phyloP scores from a whole-genome alignment of 2,797 vertebrate species.

The Fundulus diaphanus region DNA sequence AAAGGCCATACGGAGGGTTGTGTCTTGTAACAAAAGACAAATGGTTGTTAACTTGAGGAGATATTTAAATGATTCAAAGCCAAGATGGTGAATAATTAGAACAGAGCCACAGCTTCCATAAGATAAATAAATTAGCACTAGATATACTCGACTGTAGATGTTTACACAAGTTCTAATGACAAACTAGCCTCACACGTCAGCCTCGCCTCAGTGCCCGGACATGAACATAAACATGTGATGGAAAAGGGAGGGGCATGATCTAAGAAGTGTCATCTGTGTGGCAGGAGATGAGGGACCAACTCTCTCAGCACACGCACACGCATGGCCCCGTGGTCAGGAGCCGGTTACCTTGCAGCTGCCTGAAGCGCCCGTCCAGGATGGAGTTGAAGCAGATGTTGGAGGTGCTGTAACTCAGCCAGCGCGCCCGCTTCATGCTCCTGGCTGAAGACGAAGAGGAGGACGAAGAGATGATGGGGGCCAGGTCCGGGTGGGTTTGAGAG shows the following conservation, averaged over 20 bases:
- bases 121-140: slow-evolving; percentile 67
- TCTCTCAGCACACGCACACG: slow-evolving; percentile 15
- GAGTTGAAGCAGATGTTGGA: slow-evolving; percentile 85
- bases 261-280: slow-evolving; percentile 9
- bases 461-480: slow-evolving; percentile 43
- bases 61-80: slow-evolving; percentile 72
- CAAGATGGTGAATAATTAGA: slow-evolving; percentile 73
- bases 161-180: slow-evolving; percentile 14
- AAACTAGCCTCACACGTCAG: slow-evolving; percentile 34
- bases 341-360: slow-evolving; percentile 85
- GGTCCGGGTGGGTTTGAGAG: slow-evolving; percentile 52
- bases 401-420: slow-evolving; percentile 84
- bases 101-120: slow-evolving; percentile 55
- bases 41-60: not conserved
- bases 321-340: slow-evolving; percentile 15
- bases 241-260: slow-evolving; percentile 35
- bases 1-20: slow-evolving; percentile 5
- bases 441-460: slow-evolving; percentile 72
- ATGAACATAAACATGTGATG: slow-evolving; percentile 37
- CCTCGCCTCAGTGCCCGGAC: slow-evolving; percentile 14
- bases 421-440: slow-evolving; percentile 78
- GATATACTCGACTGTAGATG: slow-evolving; percentile 5
- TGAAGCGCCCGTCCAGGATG: slow-evolving; percentile 84
- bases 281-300: slow-evolving; percentile 30
- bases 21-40: not conserved